A percentile compares a stretch with the other conserved stretches of the same genome.
Evolutionary conservation across 2,113 vertebrate genomes (phyloP).

Genomic region (Chrysemys picta): DNA sequence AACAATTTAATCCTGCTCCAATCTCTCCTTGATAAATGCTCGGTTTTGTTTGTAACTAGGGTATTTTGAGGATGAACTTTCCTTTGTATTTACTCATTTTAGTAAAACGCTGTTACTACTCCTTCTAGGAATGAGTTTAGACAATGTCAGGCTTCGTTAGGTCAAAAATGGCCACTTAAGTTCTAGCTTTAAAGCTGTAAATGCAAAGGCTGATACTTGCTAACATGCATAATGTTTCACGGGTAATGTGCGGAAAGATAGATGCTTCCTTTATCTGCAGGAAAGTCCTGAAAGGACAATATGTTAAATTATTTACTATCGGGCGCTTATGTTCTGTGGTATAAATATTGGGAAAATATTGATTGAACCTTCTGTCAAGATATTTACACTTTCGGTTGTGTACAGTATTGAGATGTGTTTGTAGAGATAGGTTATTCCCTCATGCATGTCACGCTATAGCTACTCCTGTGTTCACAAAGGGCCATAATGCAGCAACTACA

Average conservation of each 20-base stretch:
- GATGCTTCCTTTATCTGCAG: slow-evolving; percentile 24
- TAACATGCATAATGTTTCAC: slow-evolving; percentile 12
- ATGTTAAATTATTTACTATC: neutral
- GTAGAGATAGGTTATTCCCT: slow-evolving; percentile 2
- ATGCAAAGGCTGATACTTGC: slow-evolving; percentile 30
- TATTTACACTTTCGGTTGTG: neutral
- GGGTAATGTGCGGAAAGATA: slow-evolving; percentile 3
- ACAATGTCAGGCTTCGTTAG: slow-evolving; percentile 48
- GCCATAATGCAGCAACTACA: slow-evolving; percentile 3
- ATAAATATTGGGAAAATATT: slow-evolving; percentile 38
- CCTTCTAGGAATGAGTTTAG: slow-evolving; percentile 43
- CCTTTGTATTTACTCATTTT: slow-evolving; percentile 58
- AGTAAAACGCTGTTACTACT: slow-evolving; percentile 25
- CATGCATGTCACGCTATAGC: neutral
- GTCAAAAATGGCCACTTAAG: neutral
- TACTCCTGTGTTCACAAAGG: neutral
- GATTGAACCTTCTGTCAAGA: slow-evolving; percentile 39
- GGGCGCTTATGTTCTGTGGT: slow-evolving; percentile 19
- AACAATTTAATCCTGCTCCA: slow-evolving; percentile 16
- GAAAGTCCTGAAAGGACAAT: slow-evolving; percentile 34
- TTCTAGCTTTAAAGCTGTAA: slow-evolving; percentile 38
- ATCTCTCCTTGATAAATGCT: slow-evolving; percentile 28
- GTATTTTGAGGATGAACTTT: slow-evolving; percentile 39
- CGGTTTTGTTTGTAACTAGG: slow-evolving; percentile 59
- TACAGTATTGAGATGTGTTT: neutral